Base-by-base conservation (phyloP, 2,888 invertebrate species). In the Orgyia antiqua region DNA sequence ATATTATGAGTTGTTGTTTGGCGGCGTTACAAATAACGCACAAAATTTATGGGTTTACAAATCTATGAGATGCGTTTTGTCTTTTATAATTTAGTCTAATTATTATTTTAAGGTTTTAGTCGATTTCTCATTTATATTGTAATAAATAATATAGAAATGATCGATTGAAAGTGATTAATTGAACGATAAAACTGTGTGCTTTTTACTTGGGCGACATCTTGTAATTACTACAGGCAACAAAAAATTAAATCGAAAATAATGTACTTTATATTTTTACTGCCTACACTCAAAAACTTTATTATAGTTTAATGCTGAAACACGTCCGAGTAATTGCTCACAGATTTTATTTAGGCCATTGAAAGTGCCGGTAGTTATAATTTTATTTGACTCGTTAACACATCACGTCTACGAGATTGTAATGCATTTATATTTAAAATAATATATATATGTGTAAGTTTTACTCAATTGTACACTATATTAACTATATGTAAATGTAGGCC, bases 371-470 rank as follows among this genome's bases (percentile, higher is more conserved):
- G 13, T 30, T 29, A 32, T 8, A 29, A 8, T 2, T 10, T 36
- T 27, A 31, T 31, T 29, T 36, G 33, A 43, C 52, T 51, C 41
- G 53, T 45, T 47, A 42, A 37, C 47, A 36, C 66, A 58, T 62
- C 66, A 61, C 68, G 58, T 39, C 44, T 36, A 45, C 59, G 73
- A 70, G 70, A 68, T 71, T 65, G 51, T 65, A 65, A 60, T 74
- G 79, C 79, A 79, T 79, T 79, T 79, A 79, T 74, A 63, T 56
- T 63, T 62, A 56, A 49, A 42, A 28, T 43, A 5, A 20, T 5
- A 20, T 20, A 4, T 26, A 36, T 37, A 40, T 31, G 2, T n/a
- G 15, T 32, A 33, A 39, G 40, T 38, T 32, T 44, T 50, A 50
- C 19, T 31, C 39, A 42, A 38, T 36, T 20, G 42, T 36, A 39